Conservation (phyloP, 2,797 vertebrate genomes). For the Psittacula echo region DNA sequence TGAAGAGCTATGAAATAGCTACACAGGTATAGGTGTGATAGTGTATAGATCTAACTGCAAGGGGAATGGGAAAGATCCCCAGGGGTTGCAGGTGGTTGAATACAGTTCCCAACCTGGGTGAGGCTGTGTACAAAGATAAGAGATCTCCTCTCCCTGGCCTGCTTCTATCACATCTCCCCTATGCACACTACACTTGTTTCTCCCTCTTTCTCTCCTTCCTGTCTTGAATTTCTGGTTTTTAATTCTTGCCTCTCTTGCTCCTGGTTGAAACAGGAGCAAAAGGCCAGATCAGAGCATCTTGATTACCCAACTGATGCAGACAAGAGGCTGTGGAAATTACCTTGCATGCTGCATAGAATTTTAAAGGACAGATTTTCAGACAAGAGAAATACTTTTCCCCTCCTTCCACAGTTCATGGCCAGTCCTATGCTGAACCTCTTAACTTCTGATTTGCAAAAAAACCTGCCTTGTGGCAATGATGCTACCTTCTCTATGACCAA, state of each 20-base stretch:
- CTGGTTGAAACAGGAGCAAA: not conserved
- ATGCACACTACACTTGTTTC: accelerated
- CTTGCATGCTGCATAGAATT: accelerated
- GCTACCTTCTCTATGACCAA: not conserved
- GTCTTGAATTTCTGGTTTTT: not conserved
- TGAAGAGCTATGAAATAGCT: not conserved
- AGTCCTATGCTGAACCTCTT: not conserved
- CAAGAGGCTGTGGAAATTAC: not conserved
- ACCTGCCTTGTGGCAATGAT: not conserved
- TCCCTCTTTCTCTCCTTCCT: not conserved
- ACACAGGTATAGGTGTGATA: not conserved
- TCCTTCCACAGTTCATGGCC: not conserved
- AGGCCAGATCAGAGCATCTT: not conserved
- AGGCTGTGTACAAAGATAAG: not conserved
- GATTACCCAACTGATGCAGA: not conserved
- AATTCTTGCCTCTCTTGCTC: not conserved
- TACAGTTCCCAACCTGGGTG: not conserved
- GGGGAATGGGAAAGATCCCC: not conserved
- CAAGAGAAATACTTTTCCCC: not conserved
- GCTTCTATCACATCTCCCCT: not conserved
- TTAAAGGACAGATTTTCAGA: not conserved
- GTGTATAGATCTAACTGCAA: not conserved
- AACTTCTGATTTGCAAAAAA: not conserved
- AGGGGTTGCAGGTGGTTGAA: not conserved
- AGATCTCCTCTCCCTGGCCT: not conserved